Conservation (phyloP, 1,140 invertebrate species). For the Homalodisca vitripennis region DNA sequence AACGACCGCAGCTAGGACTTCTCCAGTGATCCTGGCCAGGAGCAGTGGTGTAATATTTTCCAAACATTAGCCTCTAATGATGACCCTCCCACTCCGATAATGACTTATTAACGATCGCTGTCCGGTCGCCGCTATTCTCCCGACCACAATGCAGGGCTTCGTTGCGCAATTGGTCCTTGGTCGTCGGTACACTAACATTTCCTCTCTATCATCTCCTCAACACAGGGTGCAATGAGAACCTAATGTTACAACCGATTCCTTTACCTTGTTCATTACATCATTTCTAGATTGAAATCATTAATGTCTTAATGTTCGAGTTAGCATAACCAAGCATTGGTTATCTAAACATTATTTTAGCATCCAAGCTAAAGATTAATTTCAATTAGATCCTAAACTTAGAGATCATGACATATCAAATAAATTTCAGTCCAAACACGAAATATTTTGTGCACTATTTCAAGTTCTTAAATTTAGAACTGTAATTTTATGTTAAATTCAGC, state of each 20-base stretch:
- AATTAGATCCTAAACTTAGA: no score
- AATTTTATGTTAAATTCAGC: no score
- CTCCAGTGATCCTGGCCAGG: no score
- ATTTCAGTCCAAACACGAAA: no score
- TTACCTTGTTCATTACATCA: neutral
- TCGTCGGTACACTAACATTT: neutral
- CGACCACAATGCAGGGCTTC: neutral
- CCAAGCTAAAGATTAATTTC: no score
- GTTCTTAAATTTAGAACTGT: no score
- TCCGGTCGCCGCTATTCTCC: neutral
- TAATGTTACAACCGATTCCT: neutral
- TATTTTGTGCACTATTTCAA: no score
- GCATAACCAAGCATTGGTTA: no score
- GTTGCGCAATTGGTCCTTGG: neutral
- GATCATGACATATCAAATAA: no score
- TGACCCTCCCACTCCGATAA: conserved; percentile 6
- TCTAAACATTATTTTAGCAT: no score
- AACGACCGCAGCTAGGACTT: neutral
- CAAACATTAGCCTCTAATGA: conserved; percentile 16
- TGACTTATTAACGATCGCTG: conserved; percentile 5
- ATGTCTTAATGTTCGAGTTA: neutral
- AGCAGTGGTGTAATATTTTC: conserved; percentile 12
- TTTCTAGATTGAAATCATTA: neutral
- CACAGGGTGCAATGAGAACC: neutral
- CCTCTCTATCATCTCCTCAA: neutral